These are phyloP conservation scores for Diceros bicornis DNA, from an alignment of 2,797 vertebrate species.

Conservation along the genomic window DNA sequence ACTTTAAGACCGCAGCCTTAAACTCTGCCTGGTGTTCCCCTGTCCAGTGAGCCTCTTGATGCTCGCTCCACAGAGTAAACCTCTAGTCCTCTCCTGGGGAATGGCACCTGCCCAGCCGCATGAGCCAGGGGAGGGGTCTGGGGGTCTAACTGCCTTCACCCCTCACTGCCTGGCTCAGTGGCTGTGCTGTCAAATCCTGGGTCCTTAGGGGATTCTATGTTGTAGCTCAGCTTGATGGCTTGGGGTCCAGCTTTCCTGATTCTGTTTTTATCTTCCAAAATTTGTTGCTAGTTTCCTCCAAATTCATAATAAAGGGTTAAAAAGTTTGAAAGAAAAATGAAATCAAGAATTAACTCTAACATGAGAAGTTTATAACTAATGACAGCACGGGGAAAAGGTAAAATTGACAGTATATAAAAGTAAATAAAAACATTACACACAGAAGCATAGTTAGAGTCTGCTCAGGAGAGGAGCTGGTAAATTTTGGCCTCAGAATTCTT, in stretches of 20 bases:
- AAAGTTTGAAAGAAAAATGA: background rate
- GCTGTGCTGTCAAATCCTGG: background rate
- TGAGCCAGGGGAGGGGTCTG: background rate
- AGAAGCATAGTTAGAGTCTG: background rate
- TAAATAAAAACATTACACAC: background rate
- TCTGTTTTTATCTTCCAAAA: background rate
- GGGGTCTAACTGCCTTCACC: background rate
- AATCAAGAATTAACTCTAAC: background rate
- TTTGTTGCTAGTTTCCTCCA: background rate
- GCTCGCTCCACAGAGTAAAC: background rate
- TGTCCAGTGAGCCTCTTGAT: background rate
- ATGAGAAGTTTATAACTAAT: background rate
- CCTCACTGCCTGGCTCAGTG: background rate
- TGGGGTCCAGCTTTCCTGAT: background rate
- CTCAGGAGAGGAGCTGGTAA: background rate
- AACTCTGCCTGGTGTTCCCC: background rate
- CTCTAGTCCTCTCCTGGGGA: background rate
- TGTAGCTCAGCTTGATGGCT: background rate
- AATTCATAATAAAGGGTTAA: background rate
- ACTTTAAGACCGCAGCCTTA: background rate
- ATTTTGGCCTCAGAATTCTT: background rate
- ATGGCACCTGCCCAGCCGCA: background rate
- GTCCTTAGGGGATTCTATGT: background rate
- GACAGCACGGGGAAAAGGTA: background rate
- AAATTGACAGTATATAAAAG: background rate